Percentiles rank a stretch among this genome's conserved stretches.
phyloP scores from a whole-genome alignment of 2,797 vertebrate species.

The Brachyrhaphis roseni region DNA sequence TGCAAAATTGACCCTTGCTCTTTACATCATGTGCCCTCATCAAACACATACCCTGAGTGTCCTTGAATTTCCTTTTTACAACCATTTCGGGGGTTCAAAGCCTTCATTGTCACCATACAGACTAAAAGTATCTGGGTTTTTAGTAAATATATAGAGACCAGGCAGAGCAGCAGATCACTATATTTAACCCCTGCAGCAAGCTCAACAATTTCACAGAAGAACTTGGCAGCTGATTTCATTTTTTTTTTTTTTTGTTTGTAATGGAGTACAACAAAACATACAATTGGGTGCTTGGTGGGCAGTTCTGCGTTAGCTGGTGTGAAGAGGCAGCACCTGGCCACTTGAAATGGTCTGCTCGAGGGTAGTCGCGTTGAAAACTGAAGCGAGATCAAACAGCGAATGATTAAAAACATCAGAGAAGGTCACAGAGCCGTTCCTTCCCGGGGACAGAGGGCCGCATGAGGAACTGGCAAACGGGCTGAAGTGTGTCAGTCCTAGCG shows the following conservation, averaged over 20 bases:
- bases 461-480: not conserved
- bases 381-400: slow-evolving; percentile 61
- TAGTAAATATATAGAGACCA: not conserved
- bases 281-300: slow-evolving; percentile 40
- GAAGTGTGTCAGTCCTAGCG: not conserved
- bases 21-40: no score
- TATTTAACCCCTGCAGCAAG: not conserved
- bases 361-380: slow-evolving; percentile 26
- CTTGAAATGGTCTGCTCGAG: slow-evolving; percentile 50
- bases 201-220: slow-evolving; percentile 21
- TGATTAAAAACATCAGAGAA: slow-evolving; percentile 52
- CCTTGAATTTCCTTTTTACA: no score
- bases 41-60: no score
- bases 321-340: slow-evolving; percentile 69
- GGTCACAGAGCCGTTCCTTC: slow-evolving; percentile 34
- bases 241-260: slow-evolving; percentile 23
- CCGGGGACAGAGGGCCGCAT: slow-evolving; percentile 12
- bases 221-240: slow-evolving; percentile 35
- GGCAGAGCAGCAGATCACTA: not conserved
- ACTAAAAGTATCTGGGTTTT: not conserved
- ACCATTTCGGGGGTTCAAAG: no score
- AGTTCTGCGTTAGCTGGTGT: slow-evolving; percentile 29
- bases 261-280: slow-evolving; percentile 45
- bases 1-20: no score
- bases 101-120: not conserved